Conservation (phyloP, 1,140 invertebrate genomes). For the Coptotermes formosanus region DNA sequence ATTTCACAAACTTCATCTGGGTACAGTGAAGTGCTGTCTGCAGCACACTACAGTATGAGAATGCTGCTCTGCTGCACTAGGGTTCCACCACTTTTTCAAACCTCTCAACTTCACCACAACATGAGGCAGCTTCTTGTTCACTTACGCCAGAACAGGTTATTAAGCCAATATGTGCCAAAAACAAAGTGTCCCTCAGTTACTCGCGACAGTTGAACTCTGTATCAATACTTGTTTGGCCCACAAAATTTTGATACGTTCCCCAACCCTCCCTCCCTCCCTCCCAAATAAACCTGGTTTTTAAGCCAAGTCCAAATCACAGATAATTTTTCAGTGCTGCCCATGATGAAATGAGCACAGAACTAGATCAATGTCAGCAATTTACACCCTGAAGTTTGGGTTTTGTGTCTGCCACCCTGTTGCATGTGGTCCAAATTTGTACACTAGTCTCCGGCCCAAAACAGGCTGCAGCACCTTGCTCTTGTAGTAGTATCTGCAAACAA, state of each 20-base stretch:
- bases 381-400: constrained; percentile 42
- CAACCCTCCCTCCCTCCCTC: background rate
- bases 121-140: background rate
- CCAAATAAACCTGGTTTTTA: background rate
- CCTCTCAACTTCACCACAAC: too few relatives aligned
- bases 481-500: constrained; percentile 56
- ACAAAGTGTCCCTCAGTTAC: background rate
- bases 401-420: constrained; percentile 52
- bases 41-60: too few relatives aligned
- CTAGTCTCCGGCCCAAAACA: constrained; percentile 56
- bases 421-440: constrained; percentile 59
- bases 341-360: background rate
- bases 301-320: background rate
- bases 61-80: too few relatives aligned
- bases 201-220: background rate
- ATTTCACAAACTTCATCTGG: background rate
- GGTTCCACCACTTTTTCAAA: too few relatives aligned
- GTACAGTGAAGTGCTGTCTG: too few relatives aligned
- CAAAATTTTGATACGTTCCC: background rate
- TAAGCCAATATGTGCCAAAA: background rate
- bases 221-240: background rate
- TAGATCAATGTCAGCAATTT: background rate
- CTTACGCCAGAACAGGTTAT: background rate
- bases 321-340: constrained; percentile 12
- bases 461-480: constrained; percentile 58